Base-by-base conservation (phyloP, 2,113 vertebrate species). In the Eclectus roratus region DNA sequence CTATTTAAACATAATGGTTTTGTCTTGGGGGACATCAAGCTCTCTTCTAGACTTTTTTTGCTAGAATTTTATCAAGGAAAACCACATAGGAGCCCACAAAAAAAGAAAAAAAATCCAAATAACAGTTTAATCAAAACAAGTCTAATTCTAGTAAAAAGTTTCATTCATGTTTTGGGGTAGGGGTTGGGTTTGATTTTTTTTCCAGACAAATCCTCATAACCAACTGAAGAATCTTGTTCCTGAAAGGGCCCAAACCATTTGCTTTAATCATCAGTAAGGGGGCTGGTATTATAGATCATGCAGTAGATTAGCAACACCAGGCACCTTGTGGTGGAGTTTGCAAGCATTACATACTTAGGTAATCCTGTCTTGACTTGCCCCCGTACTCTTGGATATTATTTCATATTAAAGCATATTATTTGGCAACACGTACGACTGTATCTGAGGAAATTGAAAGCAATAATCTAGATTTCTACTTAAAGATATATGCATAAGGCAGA, bases 381-480 rank as follows among this genome's bases (percentile, higher is more conserved):
- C 16, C 21, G 8, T n/a, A 1, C 17, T 39, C 20, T 49, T 17
- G 25, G 23, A 24, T 50, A 20, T 17, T 80, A 11, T 11, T 33
- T 8, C 13, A 8, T 3, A 11, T 29, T 9, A 28, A 52, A 50
- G 23, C 4, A 1, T 7, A 2, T 2, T 11, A 9, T 33, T 27
- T 27, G 63, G 35, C 66, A 27, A 7, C 27, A 13, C 2, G 8
- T 39, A 16, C 0, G 0, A 1, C 33, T 14, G 0, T 3, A 4
- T 19, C 11, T 13, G 43, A 17, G 18, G 2, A 29, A 28, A 7
- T 2, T 0, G 0, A 18, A 72, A 24, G 29, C 49, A 5, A 2
- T 8, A 29, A 6, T 2, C 6, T 9, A 31, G 4, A 4, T 20
- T 58, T 29, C n/a, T n/a, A 16, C 19, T 11, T 4, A 16, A 18